These are phyloP conservation scores for Cygnus atratus DNA, from an alignment of 2,113 vertebrate genomes.

Conservation along the genomic window DNA sequence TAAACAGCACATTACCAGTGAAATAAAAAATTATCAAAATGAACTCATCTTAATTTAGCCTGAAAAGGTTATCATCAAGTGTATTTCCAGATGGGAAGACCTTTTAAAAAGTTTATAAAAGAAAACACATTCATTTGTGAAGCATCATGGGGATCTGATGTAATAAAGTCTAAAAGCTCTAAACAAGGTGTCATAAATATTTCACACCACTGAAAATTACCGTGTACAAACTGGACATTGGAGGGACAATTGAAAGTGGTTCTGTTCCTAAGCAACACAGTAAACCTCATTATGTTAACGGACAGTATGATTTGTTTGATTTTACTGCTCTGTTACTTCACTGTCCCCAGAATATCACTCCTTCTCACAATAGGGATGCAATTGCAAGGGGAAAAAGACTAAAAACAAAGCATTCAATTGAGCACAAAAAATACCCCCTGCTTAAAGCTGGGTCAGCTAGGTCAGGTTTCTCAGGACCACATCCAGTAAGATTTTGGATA, in stretches of 20 bases:
- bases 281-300: neutral
- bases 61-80: constrained; percentile 9
- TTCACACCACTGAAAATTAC: neutral
- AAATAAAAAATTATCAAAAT: constrained; percentile 54
- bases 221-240: neutral
- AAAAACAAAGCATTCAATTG: neutral
- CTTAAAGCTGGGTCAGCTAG: neutral
- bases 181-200: neutral
- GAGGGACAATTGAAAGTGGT: neutral
- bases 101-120: neutral
- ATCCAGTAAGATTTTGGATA: neutral
- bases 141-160: neutral
- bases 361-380: neutral
- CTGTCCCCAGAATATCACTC: neutral
- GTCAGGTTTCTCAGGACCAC: neutral
- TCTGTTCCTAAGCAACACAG: neutral
- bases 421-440: neutral
- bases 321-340: neutral
- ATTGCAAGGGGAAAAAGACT: neutral
- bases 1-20: constrained; percentile 54
- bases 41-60: constrained; percentile 31
- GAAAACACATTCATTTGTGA: neutral
- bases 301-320: neutral
- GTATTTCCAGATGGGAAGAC: constrained; percentile 5
- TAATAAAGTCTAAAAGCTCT: neutral